These are phyloP conservation scores for Bergia puertoricense DNA, from an alignment of 92 coral and sea anemone species.

Conservation along the genomic window DNA sequence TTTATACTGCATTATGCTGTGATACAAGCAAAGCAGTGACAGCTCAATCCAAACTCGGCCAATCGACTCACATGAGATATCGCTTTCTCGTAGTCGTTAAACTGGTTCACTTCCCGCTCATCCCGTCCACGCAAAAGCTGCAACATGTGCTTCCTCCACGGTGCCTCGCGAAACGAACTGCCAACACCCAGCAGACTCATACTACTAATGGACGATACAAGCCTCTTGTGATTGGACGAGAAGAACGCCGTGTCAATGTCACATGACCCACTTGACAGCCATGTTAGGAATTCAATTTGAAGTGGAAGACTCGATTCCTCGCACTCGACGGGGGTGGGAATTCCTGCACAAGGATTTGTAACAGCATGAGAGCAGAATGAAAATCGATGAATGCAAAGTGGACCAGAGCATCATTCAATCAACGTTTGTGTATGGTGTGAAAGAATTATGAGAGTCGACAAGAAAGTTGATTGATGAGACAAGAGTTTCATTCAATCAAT, in stretches of 20 bases:
- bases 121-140: constrained; percentile 76
- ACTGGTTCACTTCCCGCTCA: constrained; percentile 41
- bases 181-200: constrained; percentile 71
- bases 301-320: constrained; percentile 57
- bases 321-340: background rate
- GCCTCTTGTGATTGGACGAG: constrained; percentile 68
- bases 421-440: too few species aligned
- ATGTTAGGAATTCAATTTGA: constrained; percentile 81
- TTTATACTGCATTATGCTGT: background rate
- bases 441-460: too few species aligned
- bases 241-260: constrained; percentile 78
- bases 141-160: constrained; percentile 81
- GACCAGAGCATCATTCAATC: too few species aligned
- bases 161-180: constrained; percentile 60
- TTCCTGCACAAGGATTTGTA: background rate
- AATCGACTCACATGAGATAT: constrained; percentile 61
- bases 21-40: background rate
- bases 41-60: background rate
- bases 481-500: too few species aligned
- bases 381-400: background rate
- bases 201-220: constrained; percentile 72
- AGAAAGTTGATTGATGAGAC: too few species aligned
- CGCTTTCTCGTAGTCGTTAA: constrained; percentile 67
- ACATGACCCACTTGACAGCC: constrained; percentile 94
- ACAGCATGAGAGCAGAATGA: background rate